Conservation (phyloP, 2,797 vertebrate species). For the Bryconaethiops microstoma region DNA sequence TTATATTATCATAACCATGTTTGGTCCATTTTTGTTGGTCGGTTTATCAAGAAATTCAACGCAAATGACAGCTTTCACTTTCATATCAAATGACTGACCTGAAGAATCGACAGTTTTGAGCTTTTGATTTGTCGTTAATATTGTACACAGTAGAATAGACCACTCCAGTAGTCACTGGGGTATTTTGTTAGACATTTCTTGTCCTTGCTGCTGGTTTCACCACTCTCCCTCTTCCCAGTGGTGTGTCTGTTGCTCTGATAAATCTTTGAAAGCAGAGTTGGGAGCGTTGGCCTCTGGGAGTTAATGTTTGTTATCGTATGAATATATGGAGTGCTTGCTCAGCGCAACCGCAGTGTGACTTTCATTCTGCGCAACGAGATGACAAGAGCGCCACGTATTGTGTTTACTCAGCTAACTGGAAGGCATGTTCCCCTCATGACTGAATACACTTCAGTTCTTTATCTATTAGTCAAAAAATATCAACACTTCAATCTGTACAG, state of each 20-base stretch:
- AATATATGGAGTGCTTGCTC: not conserved
- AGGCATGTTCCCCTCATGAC: not conserved
- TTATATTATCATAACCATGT: too few relatives aligned
- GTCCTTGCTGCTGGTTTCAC: not conserved
- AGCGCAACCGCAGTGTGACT: not conserved
- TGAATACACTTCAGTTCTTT: not conserved
- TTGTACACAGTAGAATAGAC: not conserved
- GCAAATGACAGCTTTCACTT: too few relatives aligned
- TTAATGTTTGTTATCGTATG: slow-evolving; percentile 1
- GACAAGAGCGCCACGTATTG: not conserved
- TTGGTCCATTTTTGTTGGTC: too few relatives aligned
- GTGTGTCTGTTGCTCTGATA: not conserved
- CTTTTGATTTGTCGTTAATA: too few relatives aligned
- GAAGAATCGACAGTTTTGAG: too few relatives aligned
- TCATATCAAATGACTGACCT: too few relatives aligned
- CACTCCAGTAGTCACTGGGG: not conserved
- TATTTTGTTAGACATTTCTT: not conserved
- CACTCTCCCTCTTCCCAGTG: not conserved
- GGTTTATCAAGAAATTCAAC: too few relatives aligned
- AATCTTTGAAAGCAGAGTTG: slow-evolving; percentile 3
- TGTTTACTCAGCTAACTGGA: slow-evolving; percentile 6
- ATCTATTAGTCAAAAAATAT: not conserved
- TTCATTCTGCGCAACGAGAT: not conserved
- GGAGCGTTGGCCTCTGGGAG: not conserved
- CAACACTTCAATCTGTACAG: too few relatives aligned